Evolutionary conservation across 2,888 invertebrate species (phyloP), one percentile per base, ranked within the genome.

Genomic region (Polymixis flavicincta): DNA sequence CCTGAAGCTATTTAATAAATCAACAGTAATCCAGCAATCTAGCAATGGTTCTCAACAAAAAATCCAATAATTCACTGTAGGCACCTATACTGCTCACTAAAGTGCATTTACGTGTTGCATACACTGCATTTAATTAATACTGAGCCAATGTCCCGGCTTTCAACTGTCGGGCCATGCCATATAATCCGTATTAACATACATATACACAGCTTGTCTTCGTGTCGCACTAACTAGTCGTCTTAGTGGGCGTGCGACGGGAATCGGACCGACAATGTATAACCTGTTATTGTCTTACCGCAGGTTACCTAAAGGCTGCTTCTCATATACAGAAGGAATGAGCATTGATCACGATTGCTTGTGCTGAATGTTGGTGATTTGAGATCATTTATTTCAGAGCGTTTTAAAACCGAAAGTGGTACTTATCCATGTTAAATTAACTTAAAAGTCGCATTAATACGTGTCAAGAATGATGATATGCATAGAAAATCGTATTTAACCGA

Each of bases 41-140:
- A 72, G 55, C 32, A 73, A 76, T 25, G 55, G 50, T 32, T 37
- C 50, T 65, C 55, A 70, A 59, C 73, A 80, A 83, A 79, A 87
- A 85, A 72, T 48, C 65, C 76, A 80, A 82, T 85, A 85, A 78
- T 65, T 84, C 74, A 54, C 55, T n/a, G 45, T 69, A 75, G 67
- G 74, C 81, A 72, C 67, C 78, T 85, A 87, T 89, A 85, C 80
- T 78, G 76, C 83, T 60, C 80, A 77, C 76, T 74, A 78, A 89
- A 91, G 89, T 91, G 91, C 91, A 90, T 91, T 91, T 89, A 90
- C 91, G 89, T 90, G 91, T 90, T 88, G 88, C 89, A 89, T 85
- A 88, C 88, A 88, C 86, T 86, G 85, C 87, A 89, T 91, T 90
- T 90, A 91, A 91, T 90, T 91, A 91, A 91, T 89, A 78, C 84